phyloP scores from a whole-genome alignment of 2,113 vertebrate genomes.

The Cebus imitator region DNA sequence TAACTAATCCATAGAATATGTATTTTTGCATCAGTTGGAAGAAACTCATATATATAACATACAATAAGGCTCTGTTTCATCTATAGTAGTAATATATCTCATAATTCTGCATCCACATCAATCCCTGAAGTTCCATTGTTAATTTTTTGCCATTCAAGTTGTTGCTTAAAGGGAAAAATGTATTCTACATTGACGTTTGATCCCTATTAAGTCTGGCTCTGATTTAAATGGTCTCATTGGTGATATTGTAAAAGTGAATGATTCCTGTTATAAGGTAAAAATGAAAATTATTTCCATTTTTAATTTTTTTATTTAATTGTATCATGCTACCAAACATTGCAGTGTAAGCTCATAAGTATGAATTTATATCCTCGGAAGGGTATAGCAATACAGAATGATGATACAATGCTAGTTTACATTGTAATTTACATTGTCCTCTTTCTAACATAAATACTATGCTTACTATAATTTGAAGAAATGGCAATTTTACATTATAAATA shows the following conservation, averaged over 20 bases:
- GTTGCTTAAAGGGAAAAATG: neutral
- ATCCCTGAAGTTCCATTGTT: neutral
- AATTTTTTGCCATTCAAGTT: neutral
- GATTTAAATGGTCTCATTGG: neutral
- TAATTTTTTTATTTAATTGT: slow-evolving; percentile 4
- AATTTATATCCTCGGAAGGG: neutral
- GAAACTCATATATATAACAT: neutral
- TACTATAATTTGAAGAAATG: neutral
- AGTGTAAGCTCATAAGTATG: neutral
- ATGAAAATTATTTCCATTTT: neutral
- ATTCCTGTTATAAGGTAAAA: neutral
- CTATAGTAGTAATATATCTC: neutral
- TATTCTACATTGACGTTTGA: neutral
- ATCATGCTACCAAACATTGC: neutral
- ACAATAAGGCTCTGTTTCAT: neutral
- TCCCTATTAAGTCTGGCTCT: neutral
- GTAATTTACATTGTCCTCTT: neutral
- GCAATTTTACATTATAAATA: neutral
- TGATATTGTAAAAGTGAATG: neutral
- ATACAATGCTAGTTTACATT: neutral
- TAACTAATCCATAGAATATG: neutral
- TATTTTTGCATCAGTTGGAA: neutral
- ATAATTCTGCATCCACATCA: neutral
- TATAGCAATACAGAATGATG: neutral
- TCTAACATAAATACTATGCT: slow-evolving; percentile 16